Conservation (phyloP, 2,797 vertebrate species). For the Acridotheres tristis region DNA sequence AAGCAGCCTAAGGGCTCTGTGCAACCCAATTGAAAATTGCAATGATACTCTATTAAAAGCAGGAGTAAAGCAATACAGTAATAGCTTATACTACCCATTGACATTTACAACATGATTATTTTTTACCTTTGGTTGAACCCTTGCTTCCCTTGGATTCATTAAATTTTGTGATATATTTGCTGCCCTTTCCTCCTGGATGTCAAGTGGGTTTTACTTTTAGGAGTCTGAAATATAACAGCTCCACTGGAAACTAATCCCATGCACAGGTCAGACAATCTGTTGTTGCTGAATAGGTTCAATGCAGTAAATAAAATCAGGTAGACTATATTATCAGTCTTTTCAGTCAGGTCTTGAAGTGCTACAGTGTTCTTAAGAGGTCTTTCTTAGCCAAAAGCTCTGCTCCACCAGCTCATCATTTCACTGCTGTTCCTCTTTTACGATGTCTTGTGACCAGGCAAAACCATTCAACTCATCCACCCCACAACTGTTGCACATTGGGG, state of each 20-base stretch:
- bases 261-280: background rate
- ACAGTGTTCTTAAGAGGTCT: background rate
- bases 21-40: background rate
- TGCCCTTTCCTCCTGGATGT: background rate
- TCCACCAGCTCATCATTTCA: background rate
- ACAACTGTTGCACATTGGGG: background rate
- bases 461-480: background rate
- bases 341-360: background rate
- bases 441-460: background rate
- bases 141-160: background rate
- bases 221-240: background rate
- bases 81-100: background rate
- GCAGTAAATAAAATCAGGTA: background rate
- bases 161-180: background rate
- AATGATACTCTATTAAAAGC: background rate
- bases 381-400: background rate
- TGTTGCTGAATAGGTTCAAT: background rate
- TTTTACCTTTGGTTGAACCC: constrained; percentile 35
- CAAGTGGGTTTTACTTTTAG: background rate
- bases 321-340: background rate
- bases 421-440: background rate
- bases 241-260: background rate
- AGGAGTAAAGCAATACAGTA: background rate
- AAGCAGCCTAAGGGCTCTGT: background rate
- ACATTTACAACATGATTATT: background rate